phyloP scores from a whole-genome alignment of 2,888 invertebrate genomes.

The Mythimna loreyi region DNA sequence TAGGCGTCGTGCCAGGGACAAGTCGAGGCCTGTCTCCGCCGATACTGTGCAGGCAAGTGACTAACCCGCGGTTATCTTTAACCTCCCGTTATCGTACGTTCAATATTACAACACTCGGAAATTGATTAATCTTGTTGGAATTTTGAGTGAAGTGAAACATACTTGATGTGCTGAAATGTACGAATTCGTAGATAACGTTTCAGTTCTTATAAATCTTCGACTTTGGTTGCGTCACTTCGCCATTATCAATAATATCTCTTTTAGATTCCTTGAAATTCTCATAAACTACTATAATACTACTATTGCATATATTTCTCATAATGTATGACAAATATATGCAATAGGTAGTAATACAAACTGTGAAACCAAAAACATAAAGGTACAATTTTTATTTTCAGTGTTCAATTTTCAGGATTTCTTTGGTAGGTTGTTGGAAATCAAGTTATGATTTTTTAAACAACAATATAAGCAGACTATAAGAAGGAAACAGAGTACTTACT shows the following conservation, averaged over 20 bases:
- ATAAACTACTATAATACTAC: neutral
- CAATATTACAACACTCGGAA: conserved; percentile 34
- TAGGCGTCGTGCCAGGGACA: conserved; percentile 39
- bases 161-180: neutral
- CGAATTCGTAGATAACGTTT: neutral
- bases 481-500: too few relatives aligned
- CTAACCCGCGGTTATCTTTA: conserved; percentile 53
- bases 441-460: too few relatives aligned
- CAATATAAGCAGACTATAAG: too few relatives aligned
- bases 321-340: neutral
- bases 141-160: conserved; percentile 2
- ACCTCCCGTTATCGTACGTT: conserved; percentile 47
- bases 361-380: neutral
- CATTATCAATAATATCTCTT: neutral
- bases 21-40: conserved; percentile 32
- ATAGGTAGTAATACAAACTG: neutral
- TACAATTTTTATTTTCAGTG: neutral
- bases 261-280: neutral
- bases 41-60: conserved; percentile 17
- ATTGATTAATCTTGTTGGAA: conserved; percentile 46
- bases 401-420: neutral
- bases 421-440: neutral
- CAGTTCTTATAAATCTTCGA: neutral
- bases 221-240: neutral
- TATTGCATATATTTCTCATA: too few relatives aligned